Evolutionary conservation across 2,888 invertebrate genomes (phyloP), one percentile per base, ranked within the genome.

Genomic region (Cabera pusaria): DNA sequence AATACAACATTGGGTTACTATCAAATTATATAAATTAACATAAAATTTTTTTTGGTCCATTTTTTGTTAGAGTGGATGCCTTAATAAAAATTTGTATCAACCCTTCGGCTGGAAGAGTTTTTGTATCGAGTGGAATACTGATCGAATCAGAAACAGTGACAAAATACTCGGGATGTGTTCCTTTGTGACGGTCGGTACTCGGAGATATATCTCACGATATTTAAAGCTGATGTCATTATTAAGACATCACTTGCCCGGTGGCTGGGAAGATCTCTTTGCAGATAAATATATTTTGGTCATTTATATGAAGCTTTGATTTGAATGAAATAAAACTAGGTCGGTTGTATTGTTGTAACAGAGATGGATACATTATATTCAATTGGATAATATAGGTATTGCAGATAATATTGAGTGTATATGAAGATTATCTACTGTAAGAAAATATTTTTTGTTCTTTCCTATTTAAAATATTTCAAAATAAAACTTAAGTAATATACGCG

Each of bases 161-260:
- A 86, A 87, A 87, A 87, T 85, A 83, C 85, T 80, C 59, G 72
- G 69, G 68, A 56, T 65, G 59, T 70, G 66, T 76, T 74, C 74
- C 72, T 87, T 86, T 87, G 85, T 86, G 74, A 71, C 54, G 59
- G 68, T 68, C 71, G 68, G 61, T 69, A 64, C 60, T 58, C 60
- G 63, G 62, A 81, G 85, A 87, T 87, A 70, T 70, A 64, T 78
- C 80, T 72, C 75, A 72, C 76, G 86, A 87, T 83, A 84, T 84
- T 74, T 72, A 76, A 12, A 74, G 73, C 76, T 79, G 74, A 57
- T 74, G 83, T 85, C 82, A 85, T 84, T 86, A 86, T 87, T 83
- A 85, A 86, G 86, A 87, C 85, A 80, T 87, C 85, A 83, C 83
- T 80, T 86, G 78, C 82, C 76, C 85, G 83, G 85, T 87, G 86